Conservation (phyloP, 2,888 invertebrate genomes). For the Ecliptopera silaceata region DNA sequence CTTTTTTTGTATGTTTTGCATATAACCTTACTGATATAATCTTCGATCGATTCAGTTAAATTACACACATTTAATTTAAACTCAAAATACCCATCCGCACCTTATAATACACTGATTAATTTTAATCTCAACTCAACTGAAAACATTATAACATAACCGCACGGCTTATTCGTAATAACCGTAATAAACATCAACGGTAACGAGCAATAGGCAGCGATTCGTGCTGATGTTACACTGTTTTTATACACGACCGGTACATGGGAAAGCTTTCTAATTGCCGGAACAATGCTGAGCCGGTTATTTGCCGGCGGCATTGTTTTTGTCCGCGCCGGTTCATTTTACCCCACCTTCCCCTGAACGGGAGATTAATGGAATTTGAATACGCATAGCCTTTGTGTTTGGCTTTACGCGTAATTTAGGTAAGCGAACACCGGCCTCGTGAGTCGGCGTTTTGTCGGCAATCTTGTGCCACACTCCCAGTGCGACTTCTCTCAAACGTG, state of each 20-base stretch:
- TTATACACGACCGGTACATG: conserved; percentile 82
- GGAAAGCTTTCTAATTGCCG: conserved; percentile 84
- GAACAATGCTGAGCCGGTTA: conserved; percentile 83
- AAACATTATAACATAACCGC: conserved; percentile 73
- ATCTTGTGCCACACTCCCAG: conserved; percentile 58
- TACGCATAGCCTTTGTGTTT: conserved; percentile 82
- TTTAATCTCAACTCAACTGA: conserved; percentile 66
- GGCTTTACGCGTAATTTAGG: conserved; percentile 80
- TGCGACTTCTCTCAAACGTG: conserved; percentile 44
- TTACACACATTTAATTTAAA: not conserved
- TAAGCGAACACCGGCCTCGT: conserved; percentile 74
- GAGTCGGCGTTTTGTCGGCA: conserved; percentile 72
- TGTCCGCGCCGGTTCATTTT: conserved; percentile 82
- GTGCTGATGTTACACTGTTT: conserved; percentile 83
- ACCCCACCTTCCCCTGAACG: conserved; percentile 75
- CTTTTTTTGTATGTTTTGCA: too few relatives aligned
- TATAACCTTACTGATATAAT: not conserved
- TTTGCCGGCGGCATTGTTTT: conserved; percentile 83
- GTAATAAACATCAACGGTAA: conserved; percentile 82
- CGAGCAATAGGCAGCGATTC: conserved; percentile 82
- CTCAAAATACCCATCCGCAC: too few relatives aligned
- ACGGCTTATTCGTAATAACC: conserved; percentile 80
- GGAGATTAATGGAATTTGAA: conserved; percentile 83
- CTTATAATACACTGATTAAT: conserved; percentile 51
- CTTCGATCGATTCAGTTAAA: not conserved